A percentile compares a stretch with the other conserved stretches of the same genome.
Evolutionary conservation across 2,888 invertebrate genomes (phyloP).

Genomic region (Synergus laeviventris): DNA sequence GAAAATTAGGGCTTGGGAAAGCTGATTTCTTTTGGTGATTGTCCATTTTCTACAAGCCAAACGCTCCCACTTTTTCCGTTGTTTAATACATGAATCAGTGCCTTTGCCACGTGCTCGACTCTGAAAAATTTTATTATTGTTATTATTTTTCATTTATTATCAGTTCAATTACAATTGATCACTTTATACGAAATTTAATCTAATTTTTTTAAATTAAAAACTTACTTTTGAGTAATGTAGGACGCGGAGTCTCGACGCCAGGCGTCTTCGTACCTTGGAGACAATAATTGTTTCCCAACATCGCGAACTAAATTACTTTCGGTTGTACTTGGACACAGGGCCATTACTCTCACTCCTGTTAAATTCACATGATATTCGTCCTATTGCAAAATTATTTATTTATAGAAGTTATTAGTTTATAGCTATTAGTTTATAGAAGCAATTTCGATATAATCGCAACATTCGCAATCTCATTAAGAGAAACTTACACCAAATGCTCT

Average conservation of each 20-base stretch:
- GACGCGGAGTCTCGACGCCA: conserved; percentile 84
- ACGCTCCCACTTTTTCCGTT: conserved; percentile 85
- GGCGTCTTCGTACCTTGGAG: conserved; percentile 84
- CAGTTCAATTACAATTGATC: conserved; percentile 6
- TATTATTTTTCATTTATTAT: background rate
- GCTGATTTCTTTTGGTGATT: conserved; percentile 80
- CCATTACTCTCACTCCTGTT: conserved; percentile 84
- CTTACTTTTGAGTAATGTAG: conserved; percentile 81
- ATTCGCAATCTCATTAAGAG: no score
- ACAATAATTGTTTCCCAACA: conserved; percentile 84
- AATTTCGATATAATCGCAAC: no score
- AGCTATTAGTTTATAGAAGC: no score
- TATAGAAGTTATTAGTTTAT: no score
- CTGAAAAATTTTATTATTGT: conserved; percentile 75
- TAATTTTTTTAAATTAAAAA: background rate
- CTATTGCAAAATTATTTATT: conserved; percentile 72
- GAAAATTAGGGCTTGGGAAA: conserved; percentile 65
- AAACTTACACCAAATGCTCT: conserved; percentile 83
- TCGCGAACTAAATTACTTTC: conserved; percentile 82
- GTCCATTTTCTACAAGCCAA: conserved; percentile 84
- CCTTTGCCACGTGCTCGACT: conserved; percentile 83
- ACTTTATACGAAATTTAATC: background rate
- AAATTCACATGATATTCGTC: conserved; percentile 85
- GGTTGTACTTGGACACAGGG: conserved; percentile 84
- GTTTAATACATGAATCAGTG: conserved; percentile 81